A percentile compares a stretch with the other conserved stretches of the same genome.
These are phyloP conservation scores for Fulmarus glacialis DNA, from an alignment of 2,113 vertebrate species.

Conservation along the genomic window DNA sequence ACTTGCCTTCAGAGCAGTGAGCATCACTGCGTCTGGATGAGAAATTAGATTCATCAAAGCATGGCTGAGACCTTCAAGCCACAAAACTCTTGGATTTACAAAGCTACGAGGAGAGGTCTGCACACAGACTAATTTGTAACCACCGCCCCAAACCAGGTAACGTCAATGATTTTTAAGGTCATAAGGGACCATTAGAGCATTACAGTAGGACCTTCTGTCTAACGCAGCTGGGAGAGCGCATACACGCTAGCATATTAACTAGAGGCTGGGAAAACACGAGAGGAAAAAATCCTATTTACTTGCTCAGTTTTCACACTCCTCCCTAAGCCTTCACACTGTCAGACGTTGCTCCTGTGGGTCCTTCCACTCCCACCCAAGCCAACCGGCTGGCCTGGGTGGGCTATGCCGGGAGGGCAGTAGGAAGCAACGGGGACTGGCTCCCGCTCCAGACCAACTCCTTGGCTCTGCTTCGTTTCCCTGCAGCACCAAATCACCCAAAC, in stretches of 20 bases:
- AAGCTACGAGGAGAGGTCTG: not conserved
- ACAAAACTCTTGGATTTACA: not conserved
- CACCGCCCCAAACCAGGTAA: not conserved
- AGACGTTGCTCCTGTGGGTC: not conserved
- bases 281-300: not conserved
- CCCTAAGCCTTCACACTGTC: accelerated
- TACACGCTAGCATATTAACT: not conserved
- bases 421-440: not conserved
- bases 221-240: not conserved
- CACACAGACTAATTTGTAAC: not conserved
- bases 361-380: not conserved
- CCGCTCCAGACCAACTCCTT: not conserved
- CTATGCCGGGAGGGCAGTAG: accelerated
- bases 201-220: not conserved
- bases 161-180: not conserved
- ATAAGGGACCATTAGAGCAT: not conserved
- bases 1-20: not conserved
- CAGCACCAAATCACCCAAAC: not conserved
- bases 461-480: not conserved
- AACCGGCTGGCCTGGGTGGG: not conserved
- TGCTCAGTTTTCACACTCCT: not conserved
- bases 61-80: not conserved
- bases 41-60: not conserved
- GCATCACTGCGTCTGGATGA: not conserved
- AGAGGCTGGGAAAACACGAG: not conserved